phyloP scores from a whole-genome alignment of 2,113 vertebrate species.

The Sylvietta virens region DNA sequence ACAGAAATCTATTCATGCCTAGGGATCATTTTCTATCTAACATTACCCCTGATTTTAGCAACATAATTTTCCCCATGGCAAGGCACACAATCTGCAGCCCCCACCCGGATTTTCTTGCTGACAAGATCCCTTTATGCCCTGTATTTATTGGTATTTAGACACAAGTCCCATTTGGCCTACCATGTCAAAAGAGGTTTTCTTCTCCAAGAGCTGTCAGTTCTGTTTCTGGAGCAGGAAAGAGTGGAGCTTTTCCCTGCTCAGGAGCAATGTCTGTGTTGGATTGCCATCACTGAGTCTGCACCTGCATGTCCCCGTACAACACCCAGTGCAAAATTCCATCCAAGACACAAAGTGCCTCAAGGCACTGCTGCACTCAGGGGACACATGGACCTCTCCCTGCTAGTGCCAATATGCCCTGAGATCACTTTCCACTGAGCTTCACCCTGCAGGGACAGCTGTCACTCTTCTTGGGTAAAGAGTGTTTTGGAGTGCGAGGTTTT shows the following conservation, averaged over 20 bases:
- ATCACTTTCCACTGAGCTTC: background rate
- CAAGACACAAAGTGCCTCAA: background rate
- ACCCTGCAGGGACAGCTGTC: background rate
- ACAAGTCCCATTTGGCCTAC: background rate
- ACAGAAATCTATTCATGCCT: background rate
- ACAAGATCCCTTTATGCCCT: background rate
- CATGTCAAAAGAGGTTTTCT: background rate
- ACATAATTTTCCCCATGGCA: background rate
- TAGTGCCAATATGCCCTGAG: background rate
- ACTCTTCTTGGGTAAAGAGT: background rate
- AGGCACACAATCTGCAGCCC: background rate
- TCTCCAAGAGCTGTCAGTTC: background rate
- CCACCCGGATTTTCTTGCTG: background rate
- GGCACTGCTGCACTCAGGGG: background rate
- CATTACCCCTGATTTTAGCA: background rate
- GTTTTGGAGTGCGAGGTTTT: background rate
- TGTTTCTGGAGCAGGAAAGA: background rate
- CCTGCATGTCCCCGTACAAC: background rate
- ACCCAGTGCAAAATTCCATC: background rate
- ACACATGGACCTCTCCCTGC: background rate
- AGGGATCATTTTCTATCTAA: background rate
- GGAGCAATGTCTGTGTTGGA: background rate
- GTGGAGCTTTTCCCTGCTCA: background rate
- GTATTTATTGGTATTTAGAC: background rate
- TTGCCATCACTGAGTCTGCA: background rate